Evolutionary conservation across 2,888 invertebrate genomes (phyloP).

Genomic region (Mimas tiliae): DNA sequence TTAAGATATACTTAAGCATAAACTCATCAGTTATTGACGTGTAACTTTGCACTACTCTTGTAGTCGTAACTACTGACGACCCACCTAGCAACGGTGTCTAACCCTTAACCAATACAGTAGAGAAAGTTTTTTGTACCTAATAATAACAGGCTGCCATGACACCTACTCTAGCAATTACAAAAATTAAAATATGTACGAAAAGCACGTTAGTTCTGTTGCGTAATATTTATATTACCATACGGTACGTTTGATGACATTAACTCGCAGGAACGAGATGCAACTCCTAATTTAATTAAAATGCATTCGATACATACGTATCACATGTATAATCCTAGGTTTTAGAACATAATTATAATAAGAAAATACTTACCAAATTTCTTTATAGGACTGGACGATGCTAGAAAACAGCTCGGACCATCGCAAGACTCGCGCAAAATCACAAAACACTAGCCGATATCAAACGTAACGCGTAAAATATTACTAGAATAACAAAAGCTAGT

Average conservation of each 20-base stretch:
- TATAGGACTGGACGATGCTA: constrained; percentile 76
- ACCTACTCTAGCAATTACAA: not conserved
- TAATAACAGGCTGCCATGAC: constrained; percentile 4
- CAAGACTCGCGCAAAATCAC: constrained; percentile 65
- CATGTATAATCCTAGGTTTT: not conserved
- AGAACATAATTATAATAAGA: not conserved
- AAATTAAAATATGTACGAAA: too few species aligned
- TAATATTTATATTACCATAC: not conserved
- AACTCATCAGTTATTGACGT: too few species aligned
- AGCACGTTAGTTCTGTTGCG: too few species aligned
- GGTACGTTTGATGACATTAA: constrained; percentile 4
- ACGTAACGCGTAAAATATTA: constrained; percentile 44
- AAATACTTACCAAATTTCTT: constrained; percentile 76
- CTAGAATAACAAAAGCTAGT: constrained; percentile 51
- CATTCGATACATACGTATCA: not conserved
- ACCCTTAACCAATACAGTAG: too few species aligned
- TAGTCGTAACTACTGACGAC: not conserved
- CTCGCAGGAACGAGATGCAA: not conserved
- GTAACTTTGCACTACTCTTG: too few species aligned
- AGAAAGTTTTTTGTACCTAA: not conserved
- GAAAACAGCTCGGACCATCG: constrained; percentile 82
- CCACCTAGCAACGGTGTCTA: constrained; percentile 1
- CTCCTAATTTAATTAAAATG: not conserved
- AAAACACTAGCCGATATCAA: constrained; percentile 61
- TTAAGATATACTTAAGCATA: too few species aligned